A percentile compares a stretch with the other conserved stretches of the same genome.
Conservation (phyloP, 2,113 vertebrate species). For the Panthera leo region DNA sequence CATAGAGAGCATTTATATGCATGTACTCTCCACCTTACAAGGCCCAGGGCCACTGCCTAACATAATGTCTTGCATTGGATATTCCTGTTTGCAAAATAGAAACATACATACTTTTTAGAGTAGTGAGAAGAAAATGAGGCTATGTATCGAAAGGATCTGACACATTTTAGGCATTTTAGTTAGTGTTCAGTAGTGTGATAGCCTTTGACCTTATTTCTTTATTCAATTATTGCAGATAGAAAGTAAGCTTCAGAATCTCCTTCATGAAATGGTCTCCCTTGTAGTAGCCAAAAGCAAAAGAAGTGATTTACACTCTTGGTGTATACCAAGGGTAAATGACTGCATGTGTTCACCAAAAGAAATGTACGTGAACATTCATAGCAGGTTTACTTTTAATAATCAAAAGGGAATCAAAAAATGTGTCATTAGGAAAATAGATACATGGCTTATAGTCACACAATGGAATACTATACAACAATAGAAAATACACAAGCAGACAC, state of each 20-base stretch:
- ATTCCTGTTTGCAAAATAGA: background rate
- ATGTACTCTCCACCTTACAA: background rate
- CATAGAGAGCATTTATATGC: background rate
- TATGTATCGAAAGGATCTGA: background rate
- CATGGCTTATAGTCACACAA: background rate
- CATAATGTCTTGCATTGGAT: background rate
- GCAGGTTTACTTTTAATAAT: background rate
- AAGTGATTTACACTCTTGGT: background rate
- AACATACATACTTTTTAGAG: background rate
- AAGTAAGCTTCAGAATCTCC: background rate
- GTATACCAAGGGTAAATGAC: background rate
- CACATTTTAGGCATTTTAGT: background rate
- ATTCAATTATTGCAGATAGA: conserved; percentile 18
- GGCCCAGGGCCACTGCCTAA: background rate
- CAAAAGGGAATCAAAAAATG: background rate
- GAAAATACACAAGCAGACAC: background rate
- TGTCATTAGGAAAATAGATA: background rate
- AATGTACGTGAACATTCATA: background rate
- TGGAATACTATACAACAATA: background rate
- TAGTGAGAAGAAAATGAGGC: background rate
- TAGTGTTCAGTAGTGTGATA: background rate
- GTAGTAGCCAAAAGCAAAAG: conserved; percentile 10
- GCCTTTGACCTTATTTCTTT: background rate
- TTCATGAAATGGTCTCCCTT: background rate
- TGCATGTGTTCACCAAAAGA: background rate